Base-by-base conservation (phyloP, 2,888 invertebrate genomes). In the Thera obeliscata region DNA sequence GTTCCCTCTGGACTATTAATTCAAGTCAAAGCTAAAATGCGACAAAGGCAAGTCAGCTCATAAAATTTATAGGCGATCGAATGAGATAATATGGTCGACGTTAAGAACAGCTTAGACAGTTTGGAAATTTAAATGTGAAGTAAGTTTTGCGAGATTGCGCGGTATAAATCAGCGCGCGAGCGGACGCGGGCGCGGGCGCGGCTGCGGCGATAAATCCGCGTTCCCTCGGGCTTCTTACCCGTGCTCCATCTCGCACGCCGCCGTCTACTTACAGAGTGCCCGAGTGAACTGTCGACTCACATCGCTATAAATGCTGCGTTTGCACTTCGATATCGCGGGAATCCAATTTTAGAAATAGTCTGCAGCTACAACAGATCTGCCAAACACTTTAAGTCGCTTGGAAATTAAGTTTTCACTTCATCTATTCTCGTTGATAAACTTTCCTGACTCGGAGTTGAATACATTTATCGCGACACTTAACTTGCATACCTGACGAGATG, bases 71-170 rank as follows among this genome's bases (percentile, higher is more conserved):
- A 87, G 93, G 88, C 93, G 93, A 93, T 93, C 89, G 93, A 91
- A 92, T 91, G 91, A 93, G 93, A 93, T 93, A 93, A 93, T 93
- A 93, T 93, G 90, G 93, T 90, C 87, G 90, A 90, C 90, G 90
- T 93, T 91, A 93, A 92, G 91, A 91, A 87, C 88, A 90, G 92
- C 92, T 93, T 93, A 93, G 93, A 93, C 93, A 93, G 93, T 93
- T 93, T 86, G 93, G 83, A 93, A 93, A 93, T 93, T 93, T 93
- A 93, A 93, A 93, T 93, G 93, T 93, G 93, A 93, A 93, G 93
- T 93, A 93, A 93, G 93, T 93, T 93, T 93, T 93, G 93, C 89
- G 89, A 93, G 93, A 93, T 93, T 93, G 91, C 87, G 88, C 90
- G 85, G 89, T 86, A 93, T 93, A 93, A 93, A 93, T 94, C 93